A percentile compares a stretch with the other conserved stretches of the same genome.
Evolutionary conservation across 2,797 vertebrate genomes (phyloP).

Genomic region (Sarcoramphus papa): DNA sequence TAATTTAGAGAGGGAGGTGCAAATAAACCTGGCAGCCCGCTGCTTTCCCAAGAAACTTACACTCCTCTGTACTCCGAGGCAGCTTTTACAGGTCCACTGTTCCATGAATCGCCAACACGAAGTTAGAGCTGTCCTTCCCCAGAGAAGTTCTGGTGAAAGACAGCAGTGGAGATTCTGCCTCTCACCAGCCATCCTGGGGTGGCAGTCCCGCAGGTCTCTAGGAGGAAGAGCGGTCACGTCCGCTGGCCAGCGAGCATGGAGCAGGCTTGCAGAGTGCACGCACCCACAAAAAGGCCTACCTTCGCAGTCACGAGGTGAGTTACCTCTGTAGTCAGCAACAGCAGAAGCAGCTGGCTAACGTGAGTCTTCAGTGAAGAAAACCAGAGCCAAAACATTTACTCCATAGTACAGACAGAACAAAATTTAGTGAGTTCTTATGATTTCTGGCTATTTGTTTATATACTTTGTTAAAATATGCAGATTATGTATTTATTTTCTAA

Average conservation of each 20-base stretch:
- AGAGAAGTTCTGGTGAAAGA: neutral
- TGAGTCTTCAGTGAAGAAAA: neutral
- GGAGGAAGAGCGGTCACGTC: neutral
- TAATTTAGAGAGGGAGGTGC: neutral
- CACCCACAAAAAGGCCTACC: neutral
- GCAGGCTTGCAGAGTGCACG: neutral
- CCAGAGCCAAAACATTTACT: neutral
- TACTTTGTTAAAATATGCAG: neutral
- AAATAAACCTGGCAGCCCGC: neutral
- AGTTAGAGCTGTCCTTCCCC: neutral
- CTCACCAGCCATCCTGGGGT: neutral
- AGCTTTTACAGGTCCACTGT: neutral
- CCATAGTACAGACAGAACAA: neutral
- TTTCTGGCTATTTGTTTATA: neutral
- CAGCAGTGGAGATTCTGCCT: neutral
- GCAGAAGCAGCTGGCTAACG: neutral
- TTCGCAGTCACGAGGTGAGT: neutral
- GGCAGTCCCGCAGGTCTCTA: neutral
- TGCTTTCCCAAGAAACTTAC: neutral
- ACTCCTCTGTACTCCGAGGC: neutral
- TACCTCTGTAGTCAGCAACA: neutral
- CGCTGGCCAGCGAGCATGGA: neutral
- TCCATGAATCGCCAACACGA: accelerated
- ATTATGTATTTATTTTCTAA: neutral
- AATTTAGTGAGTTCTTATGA: neutral